Conservation (phyloP, 2,888 invertebrate species). For the Idaea dimidiata region DNA sequence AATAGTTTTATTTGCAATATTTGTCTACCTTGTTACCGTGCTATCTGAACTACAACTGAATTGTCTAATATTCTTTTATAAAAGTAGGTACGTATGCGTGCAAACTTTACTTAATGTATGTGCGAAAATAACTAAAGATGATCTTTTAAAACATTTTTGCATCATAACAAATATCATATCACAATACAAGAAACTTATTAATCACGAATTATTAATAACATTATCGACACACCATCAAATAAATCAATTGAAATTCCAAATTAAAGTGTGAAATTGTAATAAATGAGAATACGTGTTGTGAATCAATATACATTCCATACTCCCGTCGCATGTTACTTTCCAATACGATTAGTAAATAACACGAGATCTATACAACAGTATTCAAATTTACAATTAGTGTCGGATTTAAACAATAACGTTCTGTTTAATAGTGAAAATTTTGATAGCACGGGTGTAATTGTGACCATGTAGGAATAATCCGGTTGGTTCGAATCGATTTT, state of each 20-base stretch:
- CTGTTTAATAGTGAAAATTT: constrained; percentile 72
- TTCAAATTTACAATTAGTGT: constrained; percentile 75
- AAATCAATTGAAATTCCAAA: constrained; percentile 38
- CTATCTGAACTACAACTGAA: too few species aligned
- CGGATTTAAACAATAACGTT: constrained; percentile 80
- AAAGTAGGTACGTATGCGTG: too few species aligned
- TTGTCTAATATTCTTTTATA: too few species aligned
- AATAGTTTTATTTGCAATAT: too few species aligned
- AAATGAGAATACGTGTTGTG: constrained; percentile 56
- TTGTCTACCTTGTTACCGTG: too few species aligned
- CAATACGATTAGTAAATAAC: constrained; percentile 70
- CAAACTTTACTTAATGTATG: too few species aligned
- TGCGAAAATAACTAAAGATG: too few species aligned
- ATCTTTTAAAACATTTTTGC: too few species aligned
- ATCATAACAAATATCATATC: too few species aligned
- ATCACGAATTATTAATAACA: constrained; percentile 3
- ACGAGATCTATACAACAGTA: constrained; percentile 64
- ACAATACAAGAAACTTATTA: too few species aligned
- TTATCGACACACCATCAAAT: constrained; percentile 17
- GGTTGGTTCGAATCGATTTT: constrained; percentile 62
- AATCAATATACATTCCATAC: constrained; percentile 68
- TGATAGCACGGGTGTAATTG: constrained; percentile 59
- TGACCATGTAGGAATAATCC: constrained; percentile 28
- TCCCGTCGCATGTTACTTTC: constrained; percentile 68
- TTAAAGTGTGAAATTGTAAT: constrained; percentile 59